These are phyloP conservation scores for Coracopsis vasa DNA, from an alignment of 2,113 vertebrate species.

Conservation along the genomic window DNA sequence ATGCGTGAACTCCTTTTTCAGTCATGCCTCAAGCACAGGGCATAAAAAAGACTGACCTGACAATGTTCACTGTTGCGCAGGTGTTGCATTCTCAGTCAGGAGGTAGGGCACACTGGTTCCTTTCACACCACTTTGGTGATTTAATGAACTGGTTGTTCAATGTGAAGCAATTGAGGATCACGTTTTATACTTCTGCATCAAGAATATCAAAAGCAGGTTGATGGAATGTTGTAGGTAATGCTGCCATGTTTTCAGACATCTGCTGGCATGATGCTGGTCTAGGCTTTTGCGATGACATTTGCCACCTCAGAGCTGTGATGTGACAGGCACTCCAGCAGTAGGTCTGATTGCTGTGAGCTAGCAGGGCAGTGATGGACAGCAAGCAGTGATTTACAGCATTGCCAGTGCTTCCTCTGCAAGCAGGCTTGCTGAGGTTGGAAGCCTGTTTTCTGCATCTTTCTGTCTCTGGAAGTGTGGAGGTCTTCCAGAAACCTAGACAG, in stretches of 20 bases:
- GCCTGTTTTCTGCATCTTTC: accelerated
- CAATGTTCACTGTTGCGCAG: background rate
- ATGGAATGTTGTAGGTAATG: background rate
- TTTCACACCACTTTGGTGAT: accelerated
- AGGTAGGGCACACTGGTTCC: background rate
- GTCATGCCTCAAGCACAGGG: background rate
- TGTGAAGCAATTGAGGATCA: background rate
- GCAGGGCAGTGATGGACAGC: background rate
- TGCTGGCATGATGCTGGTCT: background rate
- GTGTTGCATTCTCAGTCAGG: background rate
- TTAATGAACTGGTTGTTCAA: background rate
- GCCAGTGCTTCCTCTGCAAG: background rate
- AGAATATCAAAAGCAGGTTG: background rate
- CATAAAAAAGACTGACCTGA: background rate
- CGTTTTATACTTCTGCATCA: background rate
- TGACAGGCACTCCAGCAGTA: background rate
- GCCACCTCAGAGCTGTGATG: background rate
- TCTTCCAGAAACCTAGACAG: background rate
- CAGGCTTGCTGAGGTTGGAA: background rate
- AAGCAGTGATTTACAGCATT: background rate
- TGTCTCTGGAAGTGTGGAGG: background rate
- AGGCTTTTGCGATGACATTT: background rate
- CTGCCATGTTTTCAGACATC: background rate
- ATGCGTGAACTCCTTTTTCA: background rate
- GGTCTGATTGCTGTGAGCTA: background rate